A percentile compares a stretch with the other conserved stretches of the same genome.
Evolutionary conservation across 2,113 vertebrate species (phyloP).

Genomic region (Rutilus rutilus): DNA sequence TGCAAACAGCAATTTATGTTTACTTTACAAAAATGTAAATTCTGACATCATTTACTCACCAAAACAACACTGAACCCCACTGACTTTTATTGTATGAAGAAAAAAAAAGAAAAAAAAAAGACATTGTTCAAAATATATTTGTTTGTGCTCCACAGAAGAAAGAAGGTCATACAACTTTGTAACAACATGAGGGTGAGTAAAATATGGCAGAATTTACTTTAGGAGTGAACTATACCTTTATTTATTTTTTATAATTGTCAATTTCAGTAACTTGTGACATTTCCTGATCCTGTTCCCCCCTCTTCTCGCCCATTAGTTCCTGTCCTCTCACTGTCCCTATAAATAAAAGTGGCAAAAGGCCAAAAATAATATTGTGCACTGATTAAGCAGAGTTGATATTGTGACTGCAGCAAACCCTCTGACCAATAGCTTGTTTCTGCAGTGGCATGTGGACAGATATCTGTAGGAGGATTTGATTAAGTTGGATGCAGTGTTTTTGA

Average conservation of each 20-base stretch:
- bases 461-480: constrained; percentile 64
- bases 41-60: neutral
- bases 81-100: neutral
- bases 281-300: neutral
- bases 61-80: neutral
- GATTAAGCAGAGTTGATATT: neutral
- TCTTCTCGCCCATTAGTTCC: constrained; percentile 1
- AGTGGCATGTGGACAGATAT: constrained; percentile 35
- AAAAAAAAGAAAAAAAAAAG: neutral
- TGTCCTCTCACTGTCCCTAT: neutral
- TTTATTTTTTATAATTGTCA: neutral
- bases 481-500: constrained; percentile 64
- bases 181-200: neutral
- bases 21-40: neutral
- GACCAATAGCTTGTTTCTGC: neutral
- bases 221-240: neutral
- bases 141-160: neutral
- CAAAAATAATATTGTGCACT: constrained; percentile 26
- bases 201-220: neutral
- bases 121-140: neutral
- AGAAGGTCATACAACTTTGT: neutral
- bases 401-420: neutral
- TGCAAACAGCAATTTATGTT: neutral
- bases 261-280: neutral
- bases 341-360: constrained; percentile 4